Conservation (phyloP, 2,113 vertebrate species). For the Echinops telfairi region DNA sequence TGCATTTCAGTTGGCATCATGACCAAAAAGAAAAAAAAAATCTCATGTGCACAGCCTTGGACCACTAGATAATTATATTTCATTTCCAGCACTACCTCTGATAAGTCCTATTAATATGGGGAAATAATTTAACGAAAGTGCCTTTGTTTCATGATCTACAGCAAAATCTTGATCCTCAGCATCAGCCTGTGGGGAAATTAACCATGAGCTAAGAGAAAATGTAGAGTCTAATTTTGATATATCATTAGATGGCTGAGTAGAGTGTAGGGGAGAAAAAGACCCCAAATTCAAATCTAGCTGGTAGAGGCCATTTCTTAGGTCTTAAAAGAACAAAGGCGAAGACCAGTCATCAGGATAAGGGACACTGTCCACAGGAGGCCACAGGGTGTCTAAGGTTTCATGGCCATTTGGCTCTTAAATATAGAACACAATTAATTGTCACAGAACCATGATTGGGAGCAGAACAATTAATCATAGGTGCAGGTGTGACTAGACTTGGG, state of each 20-base stretch:
- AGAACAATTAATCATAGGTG: no score
- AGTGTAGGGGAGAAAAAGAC: no score
- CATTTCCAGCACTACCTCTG: conserved; percentile 60
- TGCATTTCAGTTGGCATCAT: conserved; percentile 66
- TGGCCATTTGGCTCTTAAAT: no score
- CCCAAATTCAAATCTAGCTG: no score
- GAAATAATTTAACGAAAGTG: conserved; percentile 44
- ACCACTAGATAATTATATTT: conserved; percentile 66
- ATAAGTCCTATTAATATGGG: conserved; percentile 15
- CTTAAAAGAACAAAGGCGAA: no score
- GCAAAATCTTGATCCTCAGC: conserved; percentile 36
- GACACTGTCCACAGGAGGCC: no score
- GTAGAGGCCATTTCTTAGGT: no score
- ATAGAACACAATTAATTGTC: no score
- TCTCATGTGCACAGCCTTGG: conserved; percentile 35
- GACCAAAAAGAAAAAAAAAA: conserved; percentile 40
- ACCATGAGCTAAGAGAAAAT: conserved; percentile 18
- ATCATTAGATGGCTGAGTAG: not conserved
- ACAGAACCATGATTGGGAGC: no score
- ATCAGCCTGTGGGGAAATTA: conserved; percentile 35
- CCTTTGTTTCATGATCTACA: conserved; percentile 47
- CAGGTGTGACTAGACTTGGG: no score
- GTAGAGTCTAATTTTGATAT: conserved; percentile 33
- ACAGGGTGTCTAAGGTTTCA: no score
- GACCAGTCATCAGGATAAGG: no score